Base-by-base conservation (phyloP, 2,797 vertebrate species). In the Champsocephalus esox region DNA sequence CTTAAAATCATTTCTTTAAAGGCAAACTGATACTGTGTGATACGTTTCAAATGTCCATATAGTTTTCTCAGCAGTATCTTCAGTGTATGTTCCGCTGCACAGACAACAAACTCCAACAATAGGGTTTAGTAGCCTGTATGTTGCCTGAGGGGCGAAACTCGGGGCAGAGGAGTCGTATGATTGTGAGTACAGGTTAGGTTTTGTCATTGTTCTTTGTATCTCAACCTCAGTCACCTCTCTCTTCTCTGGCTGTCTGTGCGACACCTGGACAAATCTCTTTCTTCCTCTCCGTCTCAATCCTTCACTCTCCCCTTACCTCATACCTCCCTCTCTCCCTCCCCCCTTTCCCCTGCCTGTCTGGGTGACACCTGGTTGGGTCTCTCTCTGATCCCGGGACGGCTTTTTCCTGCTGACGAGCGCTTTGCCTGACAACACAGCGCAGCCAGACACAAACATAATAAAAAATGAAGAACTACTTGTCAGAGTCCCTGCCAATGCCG, bases 401-500 rank as follows among this genome's bases (percentile, higher is more conserved):
- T 94, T 96, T 97, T 96, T 87, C 83, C 94, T 93, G 93, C 96
- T 97, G 96, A 97, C 94, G 94, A 94, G 95, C 92, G 95, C 96
- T 96, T 96, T 95, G 96, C 96, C 96, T 96, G 96, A 98, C 96
- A 97, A 93, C 94, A 94, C 94, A 91, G 95, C 92, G 92, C 95
- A 83, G 95, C 95, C 92, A 97, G 96, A 97, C 96, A 96, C 95
- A 95, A 97, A 96, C 94, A 96, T 96, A 97, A 97, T 97, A 97
- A 97, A 97, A 97, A 96, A 97, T 96, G 96, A 97, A 96, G 96
- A 96, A 96, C 93, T 96, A 94, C 96, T 97, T 97, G 96, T 97
- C 96, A 97, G 96, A 96, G 94, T 95, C 92, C 88, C 95, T 97
- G 96, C 96, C 96, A 97, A 95, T 94, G 93, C 89, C 93, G 93